Evolutionary conservation across 2,113 vertebrate species (phyloP).

Genomic region (Phoenicopterus ruber): DNA sequence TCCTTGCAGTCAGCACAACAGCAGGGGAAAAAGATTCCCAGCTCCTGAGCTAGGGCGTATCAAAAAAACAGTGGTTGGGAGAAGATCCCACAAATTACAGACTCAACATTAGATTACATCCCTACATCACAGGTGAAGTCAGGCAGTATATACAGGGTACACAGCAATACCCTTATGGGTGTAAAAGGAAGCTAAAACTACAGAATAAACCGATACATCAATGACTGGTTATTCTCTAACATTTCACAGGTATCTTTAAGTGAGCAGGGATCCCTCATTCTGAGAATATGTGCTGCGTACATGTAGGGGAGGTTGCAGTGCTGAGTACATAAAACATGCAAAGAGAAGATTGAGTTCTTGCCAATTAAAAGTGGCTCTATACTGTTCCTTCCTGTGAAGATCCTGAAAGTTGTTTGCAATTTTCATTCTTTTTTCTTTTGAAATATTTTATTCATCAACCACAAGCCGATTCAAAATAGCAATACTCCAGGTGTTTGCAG

Average conservation of each 20-base stretch:
- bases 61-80: background rate
- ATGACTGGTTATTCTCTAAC: background rate
- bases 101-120: background rate
- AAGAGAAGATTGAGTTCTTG: background rate
- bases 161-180: background rate
- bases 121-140: background rate
- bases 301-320: rapidly evolving
- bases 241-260: background rate
- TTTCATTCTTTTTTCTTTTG: background rate
- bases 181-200: background rate
- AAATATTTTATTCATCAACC: background rate
- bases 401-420: background rate
- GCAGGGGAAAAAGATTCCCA: background rate
- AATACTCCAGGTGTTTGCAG: background rate
- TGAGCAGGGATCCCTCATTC: background rate
- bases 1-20: conserved; percentile 1
- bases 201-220: background rate
- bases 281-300: background rate
- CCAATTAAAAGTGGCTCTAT: background rate
- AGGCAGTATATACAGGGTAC: background rate
- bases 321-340: background rate
- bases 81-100: background rate
- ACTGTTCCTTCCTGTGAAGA: background rate
- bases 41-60: background rate
- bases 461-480: background rate